These are phyloP conservation scores for Pristionchus maxplancki DNA, from an alignment of 2,888 invertebrate genomes.

Conservation along the genomic window DNA sequence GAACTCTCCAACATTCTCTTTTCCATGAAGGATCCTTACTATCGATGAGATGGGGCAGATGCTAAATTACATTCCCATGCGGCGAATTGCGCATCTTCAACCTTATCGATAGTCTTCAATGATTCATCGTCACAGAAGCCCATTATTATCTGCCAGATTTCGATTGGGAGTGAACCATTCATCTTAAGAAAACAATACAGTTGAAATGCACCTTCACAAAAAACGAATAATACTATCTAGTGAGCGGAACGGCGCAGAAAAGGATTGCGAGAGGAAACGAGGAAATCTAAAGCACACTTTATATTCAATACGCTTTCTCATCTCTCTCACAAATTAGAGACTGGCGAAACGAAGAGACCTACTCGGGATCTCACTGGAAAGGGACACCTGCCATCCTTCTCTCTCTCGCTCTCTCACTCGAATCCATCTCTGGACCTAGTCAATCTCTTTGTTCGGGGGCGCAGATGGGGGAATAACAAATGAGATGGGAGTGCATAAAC, in stretches of 20 bases:
- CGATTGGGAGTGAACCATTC: neutral
- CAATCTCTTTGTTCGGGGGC: neutral
- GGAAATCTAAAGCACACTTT: too few relatives aligned
- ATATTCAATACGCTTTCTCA: too few relatives aligned
- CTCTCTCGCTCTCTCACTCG: slow-evolving; percentile 24
- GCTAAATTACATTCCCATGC: neutral
- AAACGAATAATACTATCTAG: neutral
- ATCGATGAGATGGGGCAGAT: neutral
- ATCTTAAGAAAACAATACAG: neutral
- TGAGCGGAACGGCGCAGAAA: neutral
- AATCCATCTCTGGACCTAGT: neutral
- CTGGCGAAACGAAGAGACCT: neutral
- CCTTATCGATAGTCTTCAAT: neutral
- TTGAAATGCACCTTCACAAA: neutral
- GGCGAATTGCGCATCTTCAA: neutral
- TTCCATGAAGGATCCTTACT: neutral
- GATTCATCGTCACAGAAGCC: neutral
- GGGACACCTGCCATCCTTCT: slow-evolving; percentile 28
- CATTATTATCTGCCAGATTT: slow-evolving; percentile 9
- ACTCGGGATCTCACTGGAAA: neutral
- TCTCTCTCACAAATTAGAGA: neutral
- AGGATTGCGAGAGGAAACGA: neutral
- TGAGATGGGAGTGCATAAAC: slow-evolving; percentile 14
- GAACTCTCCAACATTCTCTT: neutral
- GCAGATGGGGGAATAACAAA: slow-evolving; percentile 28